Percentiles rank a stretch among this genome's conserved stretches.
Evolutionary conservation across 2,797 vertebrate genomes (phyloP).

Genomic region (Bryconaethiops microstoma): DNA sequence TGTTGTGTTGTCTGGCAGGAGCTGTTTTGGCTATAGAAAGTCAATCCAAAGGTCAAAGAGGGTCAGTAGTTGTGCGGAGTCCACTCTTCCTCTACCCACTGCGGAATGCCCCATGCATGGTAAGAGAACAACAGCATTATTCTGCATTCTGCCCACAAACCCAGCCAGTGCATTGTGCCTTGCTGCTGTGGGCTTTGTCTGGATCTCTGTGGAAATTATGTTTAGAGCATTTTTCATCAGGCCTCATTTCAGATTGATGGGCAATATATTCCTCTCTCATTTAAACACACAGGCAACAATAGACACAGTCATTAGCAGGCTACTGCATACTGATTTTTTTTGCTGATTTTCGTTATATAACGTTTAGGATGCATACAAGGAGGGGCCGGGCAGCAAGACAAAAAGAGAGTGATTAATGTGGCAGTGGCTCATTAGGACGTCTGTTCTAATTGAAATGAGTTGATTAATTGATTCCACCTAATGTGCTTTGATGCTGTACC

Average conservation of each 20-base stretch:
- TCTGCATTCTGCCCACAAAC: constrained; percentile 24
- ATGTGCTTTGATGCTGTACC: background rate
- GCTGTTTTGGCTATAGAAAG: constrained; percentile 82
- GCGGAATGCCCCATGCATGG: constrained; percentile 91
- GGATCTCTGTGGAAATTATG: constrained; percentile 49
- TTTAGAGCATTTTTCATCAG: constrained; percentile 44
- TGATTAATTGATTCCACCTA: constrained; percentile 27
- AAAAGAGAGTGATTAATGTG: constrained; percentile 39
- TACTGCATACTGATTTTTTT: constrained; percentile 35
- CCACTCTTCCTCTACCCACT: constrained; percentile 87
- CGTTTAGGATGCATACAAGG: constrained; percentile 7
- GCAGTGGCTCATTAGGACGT: background rate
- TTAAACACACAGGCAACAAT: constrained; percentile 20
- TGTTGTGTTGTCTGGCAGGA: constrained; percentile 71
- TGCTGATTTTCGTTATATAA: constrained; percentile 29
- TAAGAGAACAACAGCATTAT: constrained; percentile 66
- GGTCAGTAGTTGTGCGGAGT: constrained; percentile 81
- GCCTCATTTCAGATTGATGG: constrained; percentile 33
- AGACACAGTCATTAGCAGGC: constrained; percentile 32
- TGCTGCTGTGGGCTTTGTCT: constrained; percentile 25
- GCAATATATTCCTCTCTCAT: constrained; percentile 42
- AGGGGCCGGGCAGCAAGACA: constrained; percentile 29
- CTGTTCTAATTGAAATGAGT: constrained; percentile 10
- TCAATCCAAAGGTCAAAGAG: constrained; percentile 72
- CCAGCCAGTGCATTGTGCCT: background rate